These are phyloP conservation scores for Gnathonemus longibarbis DNA, from an alignment of 2,113 vertebrate genomes.

Conservation along the genomic window DNA sequence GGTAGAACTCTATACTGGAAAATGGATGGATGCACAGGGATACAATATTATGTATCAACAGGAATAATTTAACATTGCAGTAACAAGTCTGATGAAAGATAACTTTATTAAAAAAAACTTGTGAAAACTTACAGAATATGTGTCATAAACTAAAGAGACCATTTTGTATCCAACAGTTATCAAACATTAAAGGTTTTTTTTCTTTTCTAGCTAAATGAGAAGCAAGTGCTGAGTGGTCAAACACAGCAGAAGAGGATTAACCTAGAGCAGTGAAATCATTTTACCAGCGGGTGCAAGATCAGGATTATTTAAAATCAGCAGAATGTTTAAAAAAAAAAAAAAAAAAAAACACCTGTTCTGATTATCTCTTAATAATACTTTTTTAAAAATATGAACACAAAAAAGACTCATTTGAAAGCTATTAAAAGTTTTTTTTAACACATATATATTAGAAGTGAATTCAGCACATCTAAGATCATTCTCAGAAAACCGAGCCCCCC, in stretches of 20 bases:
- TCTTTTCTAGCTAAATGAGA: not conserved
- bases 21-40: not conserved
- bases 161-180: not conserved
- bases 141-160: not conserved
- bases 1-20: not conserved
- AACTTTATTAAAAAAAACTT: not conserved
- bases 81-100: not conserved
- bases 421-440: not conserved
- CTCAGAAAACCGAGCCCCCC: constrained; percentile 19
- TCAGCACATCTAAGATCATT: not conserved
- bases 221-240: not conserved
- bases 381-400: not conserved
- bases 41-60: not conserved
- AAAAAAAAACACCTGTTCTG: not conserved
- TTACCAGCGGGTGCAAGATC: not conserved
- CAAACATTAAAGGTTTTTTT: not conserved
- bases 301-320: not conserved
- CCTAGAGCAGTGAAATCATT: not conserved
- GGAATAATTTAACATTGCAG: not conserved
- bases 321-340: not conserved
- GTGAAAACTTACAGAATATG: not conserved
- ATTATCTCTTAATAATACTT: not conserved
- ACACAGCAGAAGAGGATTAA: not conserved
- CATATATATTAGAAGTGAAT: not conserved
- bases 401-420: not conserved